Percentiles rank a stretch among this genome's conserved stretches.
Evolutionary conservation across 2,797 vertebrate genomes (phyloP).

Genomic region (Zalophus californianus): DNA sequence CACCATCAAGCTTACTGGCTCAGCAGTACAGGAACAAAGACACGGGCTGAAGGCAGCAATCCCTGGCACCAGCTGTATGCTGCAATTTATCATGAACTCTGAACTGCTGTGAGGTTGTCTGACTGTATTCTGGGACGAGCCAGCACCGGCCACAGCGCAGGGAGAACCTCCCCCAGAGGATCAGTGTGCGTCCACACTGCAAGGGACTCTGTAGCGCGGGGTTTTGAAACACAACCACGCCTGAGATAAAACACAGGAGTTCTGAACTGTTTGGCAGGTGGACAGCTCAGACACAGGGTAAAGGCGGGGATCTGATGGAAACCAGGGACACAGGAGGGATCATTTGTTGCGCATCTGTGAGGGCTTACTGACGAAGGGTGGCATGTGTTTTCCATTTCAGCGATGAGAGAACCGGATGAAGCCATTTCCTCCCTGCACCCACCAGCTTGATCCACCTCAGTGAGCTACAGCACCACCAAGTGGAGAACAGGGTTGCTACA

Average conservation of each 20-base stretch:
- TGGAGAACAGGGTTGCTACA: background rate
- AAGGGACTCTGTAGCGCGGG: background rate
- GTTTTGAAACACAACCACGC: background rate
- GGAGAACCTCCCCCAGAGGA: background rate
- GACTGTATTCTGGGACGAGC: background rate
- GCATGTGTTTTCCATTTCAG: background rate
- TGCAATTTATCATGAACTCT: background rate
- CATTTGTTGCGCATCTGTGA: background rate
- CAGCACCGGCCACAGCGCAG: background rate
- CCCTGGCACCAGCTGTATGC: background rate
- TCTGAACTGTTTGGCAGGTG: background rate
- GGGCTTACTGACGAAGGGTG: background rate
- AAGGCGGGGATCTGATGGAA: background rate
- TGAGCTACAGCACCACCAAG: background rate
- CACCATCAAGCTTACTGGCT: background rate
- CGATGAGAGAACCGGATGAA: background rate
- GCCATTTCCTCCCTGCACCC: background rate
- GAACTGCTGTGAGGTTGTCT: background rate
- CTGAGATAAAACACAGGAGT: background rate
- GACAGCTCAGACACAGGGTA: background rate
- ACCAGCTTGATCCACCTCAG: background rate
- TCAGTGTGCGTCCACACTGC: background rate
- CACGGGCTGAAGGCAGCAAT: background rate
- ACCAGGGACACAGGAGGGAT: background rate
- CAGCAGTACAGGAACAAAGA: background rate